Conservation (phyloP, 1,140 invertebrate genomes). For the Drosophila tani region DNA sequence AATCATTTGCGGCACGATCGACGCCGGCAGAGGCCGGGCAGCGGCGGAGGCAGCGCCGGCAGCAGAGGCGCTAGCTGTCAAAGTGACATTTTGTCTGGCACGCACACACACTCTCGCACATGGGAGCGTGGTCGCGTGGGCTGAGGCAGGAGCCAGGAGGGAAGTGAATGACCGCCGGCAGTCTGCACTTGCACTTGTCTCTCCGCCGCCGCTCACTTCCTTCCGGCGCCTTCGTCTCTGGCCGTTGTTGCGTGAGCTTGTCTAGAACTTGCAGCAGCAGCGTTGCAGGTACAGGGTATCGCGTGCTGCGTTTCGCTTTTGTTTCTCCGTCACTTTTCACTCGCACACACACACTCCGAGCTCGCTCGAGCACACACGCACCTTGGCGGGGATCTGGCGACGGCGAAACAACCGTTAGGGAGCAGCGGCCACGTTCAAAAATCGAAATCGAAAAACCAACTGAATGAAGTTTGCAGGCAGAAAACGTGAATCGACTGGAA, state of each 20-base stretch:
- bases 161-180: constrained; percentile 64
- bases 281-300: constrained; percentile 46
- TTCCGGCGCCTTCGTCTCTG: constrained; percentile 7
- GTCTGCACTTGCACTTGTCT: constrained; percentile 63
- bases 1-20: constrained; percentile 66
- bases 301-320: constrained; percentile 45
- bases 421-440: constrained; percentile 47
- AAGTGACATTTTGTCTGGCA: constrained; percentile 62
- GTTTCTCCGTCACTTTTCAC: constrained; percentile 22
- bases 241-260: constrained; percentile 40
- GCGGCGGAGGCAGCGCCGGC: constrained; percentile 20
- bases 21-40: constrained; percentile 21
- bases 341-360: constrained; percentile 9
- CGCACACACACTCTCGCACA: constrained; percentile 27
- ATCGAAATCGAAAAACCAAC: constrained; percentile 24
- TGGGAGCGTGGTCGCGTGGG: constrained; percentile 4
- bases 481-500: constrained; percentile 60
- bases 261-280: constrained; percentile 19
- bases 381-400: constrained; percentile 55
- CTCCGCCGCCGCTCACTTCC: constrained; percentile 15
- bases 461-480: constrained; percentile 18
- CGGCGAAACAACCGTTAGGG: constrained; percentile 72
- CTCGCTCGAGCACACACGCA: constrained; percentile 37
- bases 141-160: constrained; percentile 3
- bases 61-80: constrained; percentile 47